These are phyloP conservation scores for Brachionus paranguensis DNA, from an alignment of 1,140 invertebrate genomes.

Conservation along the genomic window DNA sequence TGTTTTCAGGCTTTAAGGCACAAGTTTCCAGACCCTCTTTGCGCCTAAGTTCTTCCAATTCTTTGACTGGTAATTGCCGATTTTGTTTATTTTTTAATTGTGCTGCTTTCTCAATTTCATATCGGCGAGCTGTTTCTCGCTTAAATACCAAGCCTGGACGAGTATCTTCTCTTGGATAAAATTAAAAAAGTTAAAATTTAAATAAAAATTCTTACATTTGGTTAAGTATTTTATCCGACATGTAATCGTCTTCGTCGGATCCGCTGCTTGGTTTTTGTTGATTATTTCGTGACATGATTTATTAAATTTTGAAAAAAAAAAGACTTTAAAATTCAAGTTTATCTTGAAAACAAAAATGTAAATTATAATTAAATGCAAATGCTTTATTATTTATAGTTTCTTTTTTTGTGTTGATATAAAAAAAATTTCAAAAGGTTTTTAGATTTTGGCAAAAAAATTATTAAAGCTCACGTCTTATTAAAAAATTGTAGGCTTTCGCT, in stretches of 20 bases:
- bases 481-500: not conserved
- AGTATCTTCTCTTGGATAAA: not conserved
- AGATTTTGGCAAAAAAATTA: not conserved
- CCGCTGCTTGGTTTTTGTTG: not conserved
- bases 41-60: not conserved
- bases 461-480: constrained; percentile 14
- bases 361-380: constrained; percentile 35
- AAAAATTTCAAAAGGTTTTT: constrained; percentile 31
- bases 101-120: constrained; percentile 10
- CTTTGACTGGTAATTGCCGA: not conserved
- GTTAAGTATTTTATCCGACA: constrained; percentile 17
- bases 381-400: constrained; percentile 3
- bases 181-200: not conserved
- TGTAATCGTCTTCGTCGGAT: constrained; percentile 23
- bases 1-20: constrained; percentile 14
- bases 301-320: not conserved
- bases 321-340: not conserved
- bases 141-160: constrained; percentile 29
- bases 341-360: constrained; percentile 20
- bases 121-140: not conserved
- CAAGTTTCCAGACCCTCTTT: not conserved
- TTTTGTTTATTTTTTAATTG: not conserved
- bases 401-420: constrained; percentile 20
- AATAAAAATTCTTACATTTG: constrained; percentile 21
- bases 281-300: not conserved